Conservation (phyloP, 1,140 invertebrate genomes). For the Telenomus remus region DNA sequence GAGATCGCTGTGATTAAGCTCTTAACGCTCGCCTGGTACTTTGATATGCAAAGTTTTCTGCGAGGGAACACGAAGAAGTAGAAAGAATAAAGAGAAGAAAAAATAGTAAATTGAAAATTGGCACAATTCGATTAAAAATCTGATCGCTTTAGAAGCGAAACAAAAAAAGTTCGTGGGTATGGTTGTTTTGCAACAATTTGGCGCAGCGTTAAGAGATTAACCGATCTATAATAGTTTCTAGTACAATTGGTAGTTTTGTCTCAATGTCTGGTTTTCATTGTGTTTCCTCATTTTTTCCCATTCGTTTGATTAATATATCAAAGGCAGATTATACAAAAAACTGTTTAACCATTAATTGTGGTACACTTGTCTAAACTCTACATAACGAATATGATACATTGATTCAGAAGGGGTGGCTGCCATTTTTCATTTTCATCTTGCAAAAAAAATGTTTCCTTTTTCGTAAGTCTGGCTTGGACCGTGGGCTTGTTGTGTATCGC, state of each 20-base stretch:
- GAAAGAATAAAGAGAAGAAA: too few relatives aligned
- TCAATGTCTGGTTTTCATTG: conserved; percentile 45
- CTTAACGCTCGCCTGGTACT: conserved; percentile 34
- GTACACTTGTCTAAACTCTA: conserved; percentile 57
- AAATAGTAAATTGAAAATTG: neutral
- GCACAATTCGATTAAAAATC: conserved; percentile 1
- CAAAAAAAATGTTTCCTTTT: conserved; percentile 22
- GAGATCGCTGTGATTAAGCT: conserved; percentile 50
- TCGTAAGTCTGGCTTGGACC: too few relatives aligned
- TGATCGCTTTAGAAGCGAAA: neutral
- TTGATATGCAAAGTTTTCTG: conserved; percentile 28
- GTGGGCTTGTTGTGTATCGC: neutral
- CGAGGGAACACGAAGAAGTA: conserved; percentile 6
- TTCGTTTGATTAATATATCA: conserved; percentile 42
- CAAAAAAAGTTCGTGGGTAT: neutral
- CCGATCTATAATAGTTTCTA: conserved; percentile 38
- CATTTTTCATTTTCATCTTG: neutral
- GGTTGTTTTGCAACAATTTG: too few relatives aligned
- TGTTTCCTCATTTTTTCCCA: conserved; percentile 13
- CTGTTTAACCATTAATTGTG: conserved; percentile 62
- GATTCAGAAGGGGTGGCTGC: conserved; percentile 13
- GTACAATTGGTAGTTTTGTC: conserved; percentile 30
- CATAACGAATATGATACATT: conserved; percentile 65
- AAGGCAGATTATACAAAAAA: conserved; percentile 62
- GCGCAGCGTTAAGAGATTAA: conserved; percentile 46